Evolutionary conservation across 2,113 vertebrate species (phyloP).

Genomic region (Accipiter cooperii): DNA sequence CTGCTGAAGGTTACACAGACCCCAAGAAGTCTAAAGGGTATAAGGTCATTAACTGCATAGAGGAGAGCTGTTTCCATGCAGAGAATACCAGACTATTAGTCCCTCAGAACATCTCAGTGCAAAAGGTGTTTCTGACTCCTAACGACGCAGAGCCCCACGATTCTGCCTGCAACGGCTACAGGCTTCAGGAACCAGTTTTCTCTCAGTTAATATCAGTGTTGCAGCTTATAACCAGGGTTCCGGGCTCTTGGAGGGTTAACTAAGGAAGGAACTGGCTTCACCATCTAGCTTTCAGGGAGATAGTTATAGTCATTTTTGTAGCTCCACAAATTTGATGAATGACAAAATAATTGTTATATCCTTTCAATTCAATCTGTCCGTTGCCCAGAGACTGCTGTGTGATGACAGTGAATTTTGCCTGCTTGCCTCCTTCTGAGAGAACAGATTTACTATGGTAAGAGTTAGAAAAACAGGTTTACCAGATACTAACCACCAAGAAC

Average conservation of each 20-base stretch:
- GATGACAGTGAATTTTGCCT: background rate
- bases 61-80: background rate
- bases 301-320: background rate
- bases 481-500: background rate
- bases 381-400: background rate
- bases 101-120: background rate
- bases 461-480: background rate
- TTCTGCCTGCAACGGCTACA: background rate
- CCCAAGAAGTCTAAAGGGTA: conserved; percentile 10
- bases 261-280: background rate
- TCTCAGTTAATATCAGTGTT: background rate
- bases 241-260: background rate
- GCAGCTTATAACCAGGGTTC: background rate
- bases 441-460: background rate
- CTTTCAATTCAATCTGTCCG: background rate
- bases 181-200: background rate
- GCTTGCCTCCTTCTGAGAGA: background rate
- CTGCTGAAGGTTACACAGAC: background rate
- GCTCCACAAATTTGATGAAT: background rate
- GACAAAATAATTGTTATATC: background rate
- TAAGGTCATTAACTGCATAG: background rate
- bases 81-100: background rate
- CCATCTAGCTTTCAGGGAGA: background rate
- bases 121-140: background rate
- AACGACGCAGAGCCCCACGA: background rate